Conservation (phyloP, 2,888 invertebrate genomes). For the Cerastis leucographa region DNA sequence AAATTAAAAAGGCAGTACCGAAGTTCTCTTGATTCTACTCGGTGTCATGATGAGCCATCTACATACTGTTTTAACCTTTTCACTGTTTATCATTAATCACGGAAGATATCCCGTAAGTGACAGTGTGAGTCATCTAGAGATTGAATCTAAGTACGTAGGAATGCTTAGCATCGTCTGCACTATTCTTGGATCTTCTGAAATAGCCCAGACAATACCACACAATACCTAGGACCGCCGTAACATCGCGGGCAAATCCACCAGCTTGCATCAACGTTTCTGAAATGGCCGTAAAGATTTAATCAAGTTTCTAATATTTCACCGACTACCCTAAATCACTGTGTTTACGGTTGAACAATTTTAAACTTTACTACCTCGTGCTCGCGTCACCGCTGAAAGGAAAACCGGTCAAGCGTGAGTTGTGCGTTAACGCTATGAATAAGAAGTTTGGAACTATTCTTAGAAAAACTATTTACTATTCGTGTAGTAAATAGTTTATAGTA, state of each 20-base stretch:
- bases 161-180: neutral
- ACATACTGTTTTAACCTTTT: no score
- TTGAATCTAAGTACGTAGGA: neutral
- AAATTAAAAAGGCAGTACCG: conserved; percentile 1
- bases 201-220: neutral
- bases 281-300: conserved; percentile 4
- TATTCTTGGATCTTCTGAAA: neutral
- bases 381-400: conserved; percentile 42
- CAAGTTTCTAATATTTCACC: conserved; percentile 20
- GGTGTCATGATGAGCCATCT: neutral
- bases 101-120: no score
- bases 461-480: conserved; percentile 48
- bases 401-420: conserved; percentile 40
- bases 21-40: neutral
- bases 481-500: conserved; percentile 32
- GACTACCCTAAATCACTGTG: conserved; percentile 30
- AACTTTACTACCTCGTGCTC: conserved; percentile 27
- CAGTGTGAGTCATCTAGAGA: neutral
- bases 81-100: no score
- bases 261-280: no score
- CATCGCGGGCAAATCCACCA: no score
- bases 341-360: conserved; percentile 39
- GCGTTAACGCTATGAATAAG: conserved; percentile 13
- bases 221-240: neutral
- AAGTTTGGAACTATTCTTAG: conserved; percentile 16